A percentile compares a stretch with the other conserved stretches of the same genome.
Conservation (phyloP, 2,888 invertebrate genomes). For the Tetragnatha montana region DNA sequence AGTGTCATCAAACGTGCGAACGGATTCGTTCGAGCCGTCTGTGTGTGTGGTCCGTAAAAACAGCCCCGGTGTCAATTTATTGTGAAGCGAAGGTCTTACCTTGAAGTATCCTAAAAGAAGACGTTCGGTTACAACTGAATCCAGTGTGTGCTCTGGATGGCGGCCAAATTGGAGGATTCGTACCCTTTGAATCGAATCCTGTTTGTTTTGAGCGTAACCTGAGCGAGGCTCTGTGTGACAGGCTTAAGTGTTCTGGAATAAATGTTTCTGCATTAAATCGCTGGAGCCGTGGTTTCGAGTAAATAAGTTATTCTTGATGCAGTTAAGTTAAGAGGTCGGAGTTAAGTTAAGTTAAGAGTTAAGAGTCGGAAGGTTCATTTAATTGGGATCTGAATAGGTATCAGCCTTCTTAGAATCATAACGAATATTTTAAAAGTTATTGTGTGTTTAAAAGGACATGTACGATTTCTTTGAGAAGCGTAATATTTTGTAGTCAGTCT, state of each 20-base stretch:
- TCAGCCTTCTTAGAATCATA: no score
- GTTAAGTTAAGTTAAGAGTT: no score
- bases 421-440: no score
- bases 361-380: no score
- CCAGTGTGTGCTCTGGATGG: neutral
- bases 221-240: neutral
- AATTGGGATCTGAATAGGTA: no score
- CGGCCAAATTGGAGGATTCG: neutral
- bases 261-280: no score
- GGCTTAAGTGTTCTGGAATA: neutral
- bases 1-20: slow-evolving; percentile 26
- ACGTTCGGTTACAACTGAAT: neutral
- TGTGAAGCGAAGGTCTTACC: slow-evolving; percentile 3
- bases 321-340: no score
- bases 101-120: slow-evolving; percentile 34
- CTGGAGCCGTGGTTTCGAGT: no score
- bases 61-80: slow-evolving; percentile 1
- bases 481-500: no score
- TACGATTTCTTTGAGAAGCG: no score
- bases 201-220: neutral
- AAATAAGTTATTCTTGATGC: no score
- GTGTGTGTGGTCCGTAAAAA: slow-evolving; percentile 42
- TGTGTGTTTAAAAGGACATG: no score
- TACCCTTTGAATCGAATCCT: neutral
- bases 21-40: neutral